These are phyloP conservation scores for Astropecten irregularis DNA, from an alignment of 53 echinoderm and acorn worm genomes.

Conservation along the genomic window DNA sequence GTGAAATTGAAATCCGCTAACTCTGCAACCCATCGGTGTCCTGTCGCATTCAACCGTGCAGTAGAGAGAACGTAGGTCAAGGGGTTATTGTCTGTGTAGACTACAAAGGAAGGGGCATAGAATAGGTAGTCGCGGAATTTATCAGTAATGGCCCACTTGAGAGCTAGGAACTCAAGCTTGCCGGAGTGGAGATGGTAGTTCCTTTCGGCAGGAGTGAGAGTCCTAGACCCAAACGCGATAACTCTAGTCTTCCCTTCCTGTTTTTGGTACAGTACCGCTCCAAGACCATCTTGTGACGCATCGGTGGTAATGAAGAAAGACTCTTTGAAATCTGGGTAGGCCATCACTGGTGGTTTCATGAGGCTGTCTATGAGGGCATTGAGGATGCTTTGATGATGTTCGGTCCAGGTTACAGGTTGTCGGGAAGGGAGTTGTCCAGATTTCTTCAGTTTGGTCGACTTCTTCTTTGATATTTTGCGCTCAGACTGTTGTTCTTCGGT, in stretches of 20 bases:
- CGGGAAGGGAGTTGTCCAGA: not conserved
- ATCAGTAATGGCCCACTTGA: slow-evolving; percentile 49
- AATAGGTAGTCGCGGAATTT: slow-evolving; percentile 43
- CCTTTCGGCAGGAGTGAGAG: slow-evolving; percentile 56
- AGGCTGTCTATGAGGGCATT: not conserved
- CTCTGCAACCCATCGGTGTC: slow-evolving; percentile 65
- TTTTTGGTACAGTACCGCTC: slow-evolving; percentile 32
- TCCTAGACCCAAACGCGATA: slow-evolving; percentile 60
- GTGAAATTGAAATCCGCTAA: slow-evolving; percentile 59
- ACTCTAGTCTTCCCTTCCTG: not conserved
- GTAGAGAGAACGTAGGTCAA: slow-evolving; percentile 55
- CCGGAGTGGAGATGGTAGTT: slow-evolving; percentile 67
- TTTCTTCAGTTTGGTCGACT: not conserved
- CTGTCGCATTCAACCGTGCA: slow-evolving; percentile 43
- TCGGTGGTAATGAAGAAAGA: slow-evolving; percentile 39
- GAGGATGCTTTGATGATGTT: slow-evolving; percentile 12
- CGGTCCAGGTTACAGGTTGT: slow-evolving; percentile 10
- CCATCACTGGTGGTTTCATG: slow-evolving; percentile 34
- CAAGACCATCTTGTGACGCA: slow-evolving; percentile 19
- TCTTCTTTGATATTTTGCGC: not conserved
- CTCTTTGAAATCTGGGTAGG: slow-evolving; percentile 29
- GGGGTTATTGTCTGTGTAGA: slow-evolving; percentile 68
- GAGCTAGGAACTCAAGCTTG: slow-evolving; percentile 43
- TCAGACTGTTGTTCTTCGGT: not conserved
- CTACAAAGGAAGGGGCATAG: slow-evolving; percentile 50